Evolutionary conservation across 1,140 invertebrate species (phyloP).

Genomic region (Aphelinus certus): DNA sequence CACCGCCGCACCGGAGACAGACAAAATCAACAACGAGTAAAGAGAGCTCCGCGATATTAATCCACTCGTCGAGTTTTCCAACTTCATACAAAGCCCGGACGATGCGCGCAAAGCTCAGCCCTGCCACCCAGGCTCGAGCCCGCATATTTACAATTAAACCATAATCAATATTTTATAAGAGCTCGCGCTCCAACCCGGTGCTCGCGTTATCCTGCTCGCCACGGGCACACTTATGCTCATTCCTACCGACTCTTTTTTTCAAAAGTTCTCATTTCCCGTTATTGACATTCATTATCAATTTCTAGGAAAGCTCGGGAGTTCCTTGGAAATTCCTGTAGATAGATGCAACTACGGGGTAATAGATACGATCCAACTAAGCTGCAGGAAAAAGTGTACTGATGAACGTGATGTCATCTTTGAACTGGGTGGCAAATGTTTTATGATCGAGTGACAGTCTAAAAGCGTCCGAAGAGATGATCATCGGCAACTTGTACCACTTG

Average conservation of each 20-base stretch:
- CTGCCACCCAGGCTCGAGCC: not conserved
- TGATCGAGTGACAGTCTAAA: constrained; percentile 21
- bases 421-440: constrained; percentile 18
- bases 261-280: too few relatives aligned
- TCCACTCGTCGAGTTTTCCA: constrained; percentile 68
- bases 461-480: constrained; percentile 43
- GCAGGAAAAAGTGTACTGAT: not conserved
- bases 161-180: constrained; percentile 65
- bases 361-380: not conserved
- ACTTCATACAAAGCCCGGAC: constrained; percentile 63
- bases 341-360: too few relatives aligned
- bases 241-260: too few relatives aligned
- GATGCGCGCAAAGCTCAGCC: constrained; percentile 38
- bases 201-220: too few relatives aligned
- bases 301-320: too few relatives aligned
- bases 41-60: constrained; percentile 67
- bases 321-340: too few relatives aligned
- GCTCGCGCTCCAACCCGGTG: not conserved
- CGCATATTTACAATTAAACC: constrained; percentile 64
- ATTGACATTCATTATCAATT: too few relatives aligned
- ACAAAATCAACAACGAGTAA: constrained; percentile 68
- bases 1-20: constrained; percentile 57
- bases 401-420: not conserved
- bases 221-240: too few relatives aligned
- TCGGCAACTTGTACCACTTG: constrained; percentile 58